Conservation (phyloP, 2,113 vertebrate genomes). For the Brachionichthys hirsutus region DNA sequence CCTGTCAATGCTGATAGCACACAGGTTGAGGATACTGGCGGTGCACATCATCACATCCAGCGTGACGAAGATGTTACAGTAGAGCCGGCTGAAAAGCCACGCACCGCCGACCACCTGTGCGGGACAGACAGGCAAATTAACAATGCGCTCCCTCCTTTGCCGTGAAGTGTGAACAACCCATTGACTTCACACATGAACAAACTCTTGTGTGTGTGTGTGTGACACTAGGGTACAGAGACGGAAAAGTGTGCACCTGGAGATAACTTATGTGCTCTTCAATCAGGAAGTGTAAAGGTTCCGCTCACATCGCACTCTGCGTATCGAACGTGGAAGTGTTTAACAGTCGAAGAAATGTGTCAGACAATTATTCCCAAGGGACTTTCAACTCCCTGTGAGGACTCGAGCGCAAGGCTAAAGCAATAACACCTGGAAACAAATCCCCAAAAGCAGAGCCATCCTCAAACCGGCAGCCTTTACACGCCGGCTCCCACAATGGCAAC, state of each 20-base stretch:
- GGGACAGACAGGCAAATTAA: constrained; percentile 56
- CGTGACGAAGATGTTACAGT: constrained; percentile 91
- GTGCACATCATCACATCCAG: constrained; percentile 98
- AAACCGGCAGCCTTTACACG: constrained; percentile 34
- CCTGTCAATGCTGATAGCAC: constrained; percentile 97
- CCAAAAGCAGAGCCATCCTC: neutral
- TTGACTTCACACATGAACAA: neutral
- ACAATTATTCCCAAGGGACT: constrained; percentile 24
- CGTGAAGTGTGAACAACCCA: constrained; percentile 39
- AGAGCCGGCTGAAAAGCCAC: constrained; percentile 90
- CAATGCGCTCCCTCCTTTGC: constrained; percentile 20
- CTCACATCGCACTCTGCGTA: too few relatives aligned
- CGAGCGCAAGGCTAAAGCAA: constrained; percentile 19
- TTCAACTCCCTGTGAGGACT: constrained; percentile 25
- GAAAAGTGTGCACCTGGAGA: neutral
- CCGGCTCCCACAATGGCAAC: constrained; percentile 54
- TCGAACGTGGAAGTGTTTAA: neutral
- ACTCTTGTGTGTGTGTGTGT: constrained; percentile 17
- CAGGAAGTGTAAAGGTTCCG: neutral
- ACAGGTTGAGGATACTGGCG: constrained; percentile 96
- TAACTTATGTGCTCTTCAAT: neutral
- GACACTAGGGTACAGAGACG: neutral
- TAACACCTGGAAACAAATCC: neutral
- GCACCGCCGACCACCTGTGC: constrained; percentile 83
- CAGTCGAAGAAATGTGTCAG: constrained; percentile 14